These are phyloP conservation scores for Zaprionus capensis DNA, from an alignment of 1,140 invertebrate genomes.

Conservation along the genomic window DNA sequence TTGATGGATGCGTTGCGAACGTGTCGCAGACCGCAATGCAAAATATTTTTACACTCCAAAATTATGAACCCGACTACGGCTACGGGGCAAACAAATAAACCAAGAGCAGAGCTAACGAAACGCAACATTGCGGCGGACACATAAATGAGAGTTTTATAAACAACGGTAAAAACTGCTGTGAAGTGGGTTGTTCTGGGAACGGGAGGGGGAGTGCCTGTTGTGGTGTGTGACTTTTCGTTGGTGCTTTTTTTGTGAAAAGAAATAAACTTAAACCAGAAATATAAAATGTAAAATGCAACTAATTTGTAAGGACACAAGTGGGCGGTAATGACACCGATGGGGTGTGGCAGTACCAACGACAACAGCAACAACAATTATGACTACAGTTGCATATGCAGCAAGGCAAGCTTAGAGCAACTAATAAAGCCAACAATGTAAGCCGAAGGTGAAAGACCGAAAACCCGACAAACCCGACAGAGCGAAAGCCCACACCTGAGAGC, in stretches of 20 bases:
- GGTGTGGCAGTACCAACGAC: background rate
- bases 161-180: constrained; percentile 43
- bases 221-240: background rate
- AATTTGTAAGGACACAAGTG: constrained; percentile 51
- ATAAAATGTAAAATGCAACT: constrained; percentile 65
- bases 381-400: background rate
- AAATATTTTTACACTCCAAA: constrained; percentile 75
- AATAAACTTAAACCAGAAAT: constrained; percentile 56
- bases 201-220: background rate
- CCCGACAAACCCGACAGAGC: background rate
- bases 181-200: background rate
- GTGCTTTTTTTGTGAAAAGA: constrained; percentile 32
- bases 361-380: background rate
- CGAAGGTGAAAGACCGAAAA: background rate
- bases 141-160: constrained; percentile 53
- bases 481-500: background rate
- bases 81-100: constrained; percentile 66
- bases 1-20: constrained; percentile 72
- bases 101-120: constrained; percentile 41
- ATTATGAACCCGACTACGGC: constrained; percentile 54
- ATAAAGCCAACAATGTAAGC: constrained; percentile 3
- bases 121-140: constrained; percentile 59
- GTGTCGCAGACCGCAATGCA: constrained; percentile 70
- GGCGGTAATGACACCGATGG: background rate
- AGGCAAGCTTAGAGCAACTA: background rate